These are phyloP conservation scores for Himalopsyche japonica DNA, from an alignment of 2,888 invertebrate genomes.

Conservation along the genomic window DNA sequence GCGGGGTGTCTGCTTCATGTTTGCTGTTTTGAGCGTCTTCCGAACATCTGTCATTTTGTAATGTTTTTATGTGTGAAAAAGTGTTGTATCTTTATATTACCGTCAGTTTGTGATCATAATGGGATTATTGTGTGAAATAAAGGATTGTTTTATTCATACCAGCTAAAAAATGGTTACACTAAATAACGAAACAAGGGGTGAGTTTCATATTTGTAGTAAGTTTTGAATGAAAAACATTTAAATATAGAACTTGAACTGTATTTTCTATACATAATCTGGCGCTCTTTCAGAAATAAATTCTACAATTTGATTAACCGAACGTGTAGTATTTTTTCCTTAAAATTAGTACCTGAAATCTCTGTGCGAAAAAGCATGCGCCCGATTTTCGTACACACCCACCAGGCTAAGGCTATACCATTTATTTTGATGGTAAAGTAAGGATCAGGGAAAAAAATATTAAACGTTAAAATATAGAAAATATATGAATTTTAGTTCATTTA, in stretches of 20 bases:
- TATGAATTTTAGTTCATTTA: neutral
- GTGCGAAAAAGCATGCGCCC: constrained; percentile 29
- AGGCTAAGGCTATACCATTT: constrained; percentile 21
- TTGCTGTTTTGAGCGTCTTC: neutral
- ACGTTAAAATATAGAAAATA: neutral
- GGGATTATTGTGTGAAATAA: constrained; percentile 22
- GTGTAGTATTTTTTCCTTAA: no score
- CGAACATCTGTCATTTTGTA: constrained; percentile 25
- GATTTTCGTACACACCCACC: constrained; percentile 35
- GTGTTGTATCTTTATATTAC: constrained; percentile 6
- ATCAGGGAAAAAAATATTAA: neutral
- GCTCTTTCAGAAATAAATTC: neutral
- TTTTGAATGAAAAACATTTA: constrained; percentile 17
- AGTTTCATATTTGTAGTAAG: constrained; percentile 22
- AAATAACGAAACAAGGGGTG: constrained; percentile 32
- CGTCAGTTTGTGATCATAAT: constrained; percentile 22
- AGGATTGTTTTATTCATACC: constrained; percentile 28
- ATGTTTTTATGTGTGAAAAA: constrained; percentile 28
- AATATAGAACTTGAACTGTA: neutral
- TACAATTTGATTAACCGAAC: neutral
- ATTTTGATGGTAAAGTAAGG: neutral
- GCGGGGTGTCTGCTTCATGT: neutral
- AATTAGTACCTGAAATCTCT: neutral
- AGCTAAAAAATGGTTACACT: constrained; percentile 33
- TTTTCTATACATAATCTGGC: neutral